Percentiles rank a stretch among this genome's conserved stretches.
phyloP scores from a whole-genome alignment of 2,888 invertebrate genomes.

The Mongoloraphidia duomilia region DNA sequence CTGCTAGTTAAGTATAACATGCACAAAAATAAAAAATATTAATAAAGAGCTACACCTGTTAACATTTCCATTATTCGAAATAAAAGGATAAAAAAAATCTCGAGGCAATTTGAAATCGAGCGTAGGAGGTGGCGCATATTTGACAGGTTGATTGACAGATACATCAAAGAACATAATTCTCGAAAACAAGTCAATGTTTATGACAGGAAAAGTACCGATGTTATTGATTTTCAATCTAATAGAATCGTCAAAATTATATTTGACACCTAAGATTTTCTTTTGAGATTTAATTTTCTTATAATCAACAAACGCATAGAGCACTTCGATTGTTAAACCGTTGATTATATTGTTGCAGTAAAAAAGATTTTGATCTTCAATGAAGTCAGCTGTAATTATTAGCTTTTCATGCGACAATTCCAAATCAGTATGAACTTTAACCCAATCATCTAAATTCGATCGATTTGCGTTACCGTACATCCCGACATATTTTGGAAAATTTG shows the following conservation, averaged over 20 bases:
- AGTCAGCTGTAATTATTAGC: slow-evolving; percentile 23
- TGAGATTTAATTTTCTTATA: slow-evolving; percentile 22
- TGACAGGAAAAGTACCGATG: no score
- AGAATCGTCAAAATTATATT: slow-evolving; percentile 16
- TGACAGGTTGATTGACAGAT: slow-evolving; percentile 29
- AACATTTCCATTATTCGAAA: slow-evolving; percentile 10
- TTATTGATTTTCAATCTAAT: background rate
- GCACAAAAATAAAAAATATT: background rate
- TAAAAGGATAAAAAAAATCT: slow-evolving; percentile 50
- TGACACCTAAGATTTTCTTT: slow-evolving; percentile 24
- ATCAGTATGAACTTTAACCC: slow-evolving; percentile 33
- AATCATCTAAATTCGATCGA: slow-evolving; percentile 27
- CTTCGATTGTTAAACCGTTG: slow-evolving; percentile 18
- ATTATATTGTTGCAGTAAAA: slow-evolving; percentile 27
- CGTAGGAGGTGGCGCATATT: slow-evolving; percentile 37
- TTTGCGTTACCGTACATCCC: slow-evolving; percentile 36
- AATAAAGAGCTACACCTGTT: background rate
- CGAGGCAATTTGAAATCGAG: slow-evolving; percentile 39
- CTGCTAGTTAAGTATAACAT: no score
- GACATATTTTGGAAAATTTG: slow-evolving; percentile 23
- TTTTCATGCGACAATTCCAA: slow-evolving; percentile 22
- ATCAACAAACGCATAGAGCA: slow-evolving; percentile 12
- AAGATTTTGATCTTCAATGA: slow-evolving; percentile 19
- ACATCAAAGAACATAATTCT: slow-evolving; percentile 31
- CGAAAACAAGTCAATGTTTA: slow-evolving; percentile 17